phyloP scores from a whole-genome alignment of 1,140 invertebrate genomes.

The Drosophila repleta region DNA sequence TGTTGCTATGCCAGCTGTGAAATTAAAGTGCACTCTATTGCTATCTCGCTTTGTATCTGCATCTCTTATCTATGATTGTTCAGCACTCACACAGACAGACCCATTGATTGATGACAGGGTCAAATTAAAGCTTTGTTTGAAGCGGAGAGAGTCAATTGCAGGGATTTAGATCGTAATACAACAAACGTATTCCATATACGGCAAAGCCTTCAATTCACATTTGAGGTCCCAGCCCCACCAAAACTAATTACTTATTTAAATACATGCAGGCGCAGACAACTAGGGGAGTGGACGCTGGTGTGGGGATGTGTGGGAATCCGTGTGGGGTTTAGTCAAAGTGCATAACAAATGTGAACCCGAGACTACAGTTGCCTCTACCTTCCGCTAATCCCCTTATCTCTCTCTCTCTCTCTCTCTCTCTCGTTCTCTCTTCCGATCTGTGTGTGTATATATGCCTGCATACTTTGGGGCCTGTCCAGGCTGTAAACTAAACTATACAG shows the following conservation, averaged over 20 bases:
- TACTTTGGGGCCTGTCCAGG: slow-evolving; percentile 44
- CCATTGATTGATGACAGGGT: slow-evolving; percentile 39
- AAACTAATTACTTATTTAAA: slow-evolving; percentile 56
- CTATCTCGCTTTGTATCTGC: background rate
- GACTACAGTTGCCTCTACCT: slow-evolving; percentile 2
- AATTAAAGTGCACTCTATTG: slow-evolving; percentile 16
- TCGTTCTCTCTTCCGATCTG: background rate
- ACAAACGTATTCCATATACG: slow-evolving; percentile 9
- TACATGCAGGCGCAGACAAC: slow-evolving; percentile 37
- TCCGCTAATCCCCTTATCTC: background rate
- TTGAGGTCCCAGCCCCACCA: slow-evolving; percentile 1
- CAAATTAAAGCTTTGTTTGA: slow-evolving; percentile 8
- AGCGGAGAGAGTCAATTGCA: slow-evolving; percentile 28
- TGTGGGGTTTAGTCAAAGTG: slow-evolving; percentile 39
- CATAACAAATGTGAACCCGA: slow-evolving; percentile 46
- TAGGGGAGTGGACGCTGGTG: background rate
- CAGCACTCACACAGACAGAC: background rate
- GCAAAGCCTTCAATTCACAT: slow-evolving; percentile 35
- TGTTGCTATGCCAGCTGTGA: slow-evolving; percentile 19
- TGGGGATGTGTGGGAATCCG: background rate
- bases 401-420: slow-evolving; percentile 10
- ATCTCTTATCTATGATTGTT: slow-evolving; percentile 5
- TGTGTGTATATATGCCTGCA: slow-evolving; percentile 30
- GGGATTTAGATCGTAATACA: slow-evolving; percentile 14
- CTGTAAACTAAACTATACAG: slow-evolving; percentile 23